Base-by-base conservation (phyloP, 2,888 invertebrate species). In the Eurois occulta region DNA sequence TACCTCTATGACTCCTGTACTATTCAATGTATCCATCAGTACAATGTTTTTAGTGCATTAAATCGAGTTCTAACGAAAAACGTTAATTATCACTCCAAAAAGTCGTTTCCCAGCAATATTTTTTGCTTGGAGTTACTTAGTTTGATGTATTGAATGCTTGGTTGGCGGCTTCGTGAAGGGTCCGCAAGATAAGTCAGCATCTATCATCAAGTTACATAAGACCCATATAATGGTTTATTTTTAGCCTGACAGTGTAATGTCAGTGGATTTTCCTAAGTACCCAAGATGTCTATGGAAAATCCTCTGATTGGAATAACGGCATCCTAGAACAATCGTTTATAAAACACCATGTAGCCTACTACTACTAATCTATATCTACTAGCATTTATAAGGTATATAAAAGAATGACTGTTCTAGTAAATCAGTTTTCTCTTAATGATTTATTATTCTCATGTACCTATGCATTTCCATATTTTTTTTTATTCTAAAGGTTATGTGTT, bases 231-330 rank as follows among this genome's bases (percentile, higher is more conserved):
- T 72, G 1, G 28, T 75, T 75, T 84, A 80, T 82, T 84, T 80
- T 69, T 74, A 72, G 60, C 35, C 28, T 28, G 10, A 35, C 38
- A 52, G 7, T 55, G 60, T 75, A 66, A 80, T 70, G 62, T 62
- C 21, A 35, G 62, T 62, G 80, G 80, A 84, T 75, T 80, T 82
- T 80, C 72, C 80, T 60, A 65, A 75, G 78, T 69, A 72, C 32
- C 58, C 24, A 41, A 62, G 65, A 66, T 55, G 64, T 41, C 69
- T 75, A 43, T 18, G 82, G 75, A 70, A 84, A 84, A 83, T 75
- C 80, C 85, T 69, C 60, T 48, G 16, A 78, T 67, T 67, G 18
- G 35, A 64, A 70, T 43, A 64, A 78, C 32, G 24, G 11, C 6
- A 52, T 72, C 43, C 8, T 70, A 82, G 66, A 60, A 66, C 66